phyloP scores from a whole-genome alignment of 2,888 invertebrate species.

The Lampropteryx suffumata region DNA sequence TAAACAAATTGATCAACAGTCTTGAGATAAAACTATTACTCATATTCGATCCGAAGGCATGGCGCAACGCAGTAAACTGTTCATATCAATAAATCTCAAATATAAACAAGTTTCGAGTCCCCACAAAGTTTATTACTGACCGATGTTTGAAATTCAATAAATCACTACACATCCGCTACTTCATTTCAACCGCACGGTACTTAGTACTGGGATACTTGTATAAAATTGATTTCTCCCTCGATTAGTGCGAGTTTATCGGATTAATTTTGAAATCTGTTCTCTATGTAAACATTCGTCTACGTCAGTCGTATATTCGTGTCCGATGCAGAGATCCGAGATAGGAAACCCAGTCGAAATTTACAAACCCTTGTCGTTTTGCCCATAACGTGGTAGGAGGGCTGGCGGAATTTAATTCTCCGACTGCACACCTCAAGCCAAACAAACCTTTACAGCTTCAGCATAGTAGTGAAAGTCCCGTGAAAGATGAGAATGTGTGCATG shows the following conservation, averaged over 20 bases:
- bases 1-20: constrained; percentile 1
- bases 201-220: constrained; percentile 37
- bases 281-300: constrained; percentile 74
- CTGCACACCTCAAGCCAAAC: constrained; percentile 41
- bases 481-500: constrained; percentile 59
- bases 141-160: constrained; percentile 70
- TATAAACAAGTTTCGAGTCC: constrained; percentile 62
- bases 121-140: constrained; percentile 59
- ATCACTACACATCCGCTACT: constrained; percentile 73
- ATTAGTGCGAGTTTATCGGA: constrained; percentile 53
- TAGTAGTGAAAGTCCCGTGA: constrained; percentile 52
- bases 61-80: constrained; percentile 58
- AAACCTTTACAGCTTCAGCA: constrained; percentile 41
- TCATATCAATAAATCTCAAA: constrained; percentile 64
- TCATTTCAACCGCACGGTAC: constrained; percentile 52
- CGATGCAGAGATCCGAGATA: constrained; percentile 72
- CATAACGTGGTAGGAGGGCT: constrained; percentile 79
- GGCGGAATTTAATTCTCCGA: constrained; percentile 70
- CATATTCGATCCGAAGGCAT: constrained; percentile 31
- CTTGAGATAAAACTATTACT: background rate
- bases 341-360: constrained; percentile 72
- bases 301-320: constrained; percentile 63
- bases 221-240: constrained; percentile 60
- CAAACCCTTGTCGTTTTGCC: constrained; percentile 77
- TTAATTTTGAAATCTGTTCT: constrained; percentile 68